Conservation (phyloP, 1,140 invertebrate species). For the Tribolium madens region DNA sequence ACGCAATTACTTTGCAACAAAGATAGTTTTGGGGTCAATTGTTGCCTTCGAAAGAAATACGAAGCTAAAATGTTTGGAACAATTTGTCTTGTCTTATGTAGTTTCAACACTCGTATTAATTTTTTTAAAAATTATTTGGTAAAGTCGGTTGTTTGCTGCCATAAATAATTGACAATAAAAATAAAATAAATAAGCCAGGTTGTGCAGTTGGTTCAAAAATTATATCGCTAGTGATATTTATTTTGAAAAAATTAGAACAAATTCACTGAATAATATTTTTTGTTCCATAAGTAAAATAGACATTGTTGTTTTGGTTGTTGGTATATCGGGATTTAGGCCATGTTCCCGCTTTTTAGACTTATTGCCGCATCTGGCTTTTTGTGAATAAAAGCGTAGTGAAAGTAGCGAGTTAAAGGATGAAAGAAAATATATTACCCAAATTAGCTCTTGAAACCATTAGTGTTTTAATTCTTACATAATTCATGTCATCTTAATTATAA, state of each 20-base stretch:
- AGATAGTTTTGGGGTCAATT: not conserved
- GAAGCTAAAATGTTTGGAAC: not conserved
- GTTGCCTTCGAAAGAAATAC: not conserved
- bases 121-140: no score
- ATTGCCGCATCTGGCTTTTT: constrained; percentile 28
- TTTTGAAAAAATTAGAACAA: no score
- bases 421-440: constrained; percentile 23
- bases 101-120: no score
- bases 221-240: no score
- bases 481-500: constrained; percentile 31
- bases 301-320: not conserved
- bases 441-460: constrained; percentile 8
- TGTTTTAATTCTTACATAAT: constrained; percentile 22
- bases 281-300: not conserved
- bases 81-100: no score
- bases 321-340: not conserved
- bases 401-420: constrained; percentile 23
- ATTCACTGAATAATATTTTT: no score
- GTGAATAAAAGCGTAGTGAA: constrained; percentile 26
- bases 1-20: not conserved
- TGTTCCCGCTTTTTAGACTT: not conserved
- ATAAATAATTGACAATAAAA: no score
- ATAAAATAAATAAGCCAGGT: no score
- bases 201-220: no score
- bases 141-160: no score